Base-by-base conservation (phyloP, 1,140 invertebrate species). In the Hyphantria cunea region DNA sequence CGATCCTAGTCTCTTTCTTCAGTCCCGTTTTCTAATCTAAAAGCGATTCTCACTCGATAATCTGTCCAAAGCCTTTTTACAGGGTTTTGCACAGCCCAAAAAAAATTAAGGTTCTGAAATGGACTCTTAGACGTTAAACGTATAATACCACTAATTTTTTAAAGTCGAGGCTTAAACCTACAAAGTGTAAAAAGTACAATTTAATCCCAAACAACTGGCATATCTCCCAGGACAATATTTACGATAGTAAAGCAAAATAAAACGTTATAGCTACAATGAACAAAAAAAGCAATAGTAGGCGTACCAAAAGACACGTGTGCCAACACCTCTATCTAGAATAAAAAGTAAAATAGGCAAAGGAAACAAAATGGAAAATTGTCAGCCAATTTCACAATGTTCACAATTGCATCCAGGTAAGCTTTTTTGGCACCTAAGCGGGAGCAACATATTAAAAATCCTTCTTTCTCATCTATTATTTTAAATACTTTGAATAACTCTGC, bases 361-460 rank as follows among this genome's bases (percentile, higher is more conserved):
- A 14, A 55, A 55, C 12, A 45, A 32, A 55, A 55, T 55, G 25
- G 39, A 11, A 25, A 45, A 52, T 14, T 42, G 15, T 45, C 41
- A 55, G 41, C 39, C 41, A 55, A 55, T 45, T 55, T 45, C 15
- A 45, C 41, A 33, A 55, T 45, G 42, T 55, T 45, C 25, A 32
- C 41, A 33, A 55, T 55, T 55, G 53, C 53, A 45, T 55, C 45
- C 33, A 34, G 31, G 7, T 9, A 25, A n/a, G 12, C 33, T 55
- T 55, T 33, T 17, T 39, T 11, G 44, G 31, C n/a, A n/a, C n/a
- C n/a, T 13, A 45, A 55, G 41, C 41, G 14, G 14, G 44, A 17
- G 31, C 14, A 44, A 44, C 7, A 32, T 33, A 32, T 55, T 55
- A 37, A 53, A 53, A 53, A 53, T 25, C 11, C 33, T 25, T 32